These are phyloP conservation scores for Nannobrachium achirus DNA, from an alignment of 2,113 vertebrate species.

Conservation along the genomic window DNA sequence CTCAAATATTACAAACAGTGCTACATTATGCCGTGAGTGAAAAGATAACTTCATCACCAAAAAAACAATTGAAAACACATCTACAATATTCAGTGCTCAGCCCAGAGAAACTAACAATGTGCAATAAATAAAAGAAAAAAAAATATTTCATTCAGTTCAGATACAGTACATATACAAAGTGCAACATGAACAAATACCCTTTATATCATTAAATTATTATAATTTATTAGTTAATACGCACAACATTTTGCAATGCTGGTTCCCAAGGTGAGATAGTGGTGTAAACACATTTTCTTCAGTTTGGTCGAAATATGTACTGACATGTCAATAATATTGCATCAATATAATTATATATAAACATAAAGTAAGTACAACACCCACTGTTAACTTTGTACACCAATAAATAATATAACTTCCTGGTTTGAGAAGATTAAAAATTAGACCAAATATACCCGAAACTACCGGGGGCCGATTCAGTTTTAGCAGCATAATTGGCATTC, in stretches of 20 bases:
- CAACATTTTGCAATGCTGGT: conserved; percentile 1
- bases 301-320: conserved; percentile 46
- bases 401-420: conserved; percentile 18
- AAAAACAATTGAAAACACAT: conserved; percentile 8
- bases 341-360: conserved; percentile 14
- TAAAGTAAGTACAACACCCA: not conserved
- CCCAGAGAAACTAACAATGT: conserved; percentile 35
- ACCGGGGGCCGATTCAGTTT: conserved; percentile 39
- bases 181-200: conserved; percentile 43
- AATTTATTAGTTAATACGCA: conserved; percentile 48
- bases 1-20: conserved; percentile 33
- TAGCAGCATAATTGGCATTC: conserved; percentile 65
- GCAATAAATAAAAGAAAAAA: conserved; percentile 45
- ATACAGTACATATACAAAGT: conserved; percentile 53
- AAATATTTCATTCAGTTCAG: conserved; percentile 10
- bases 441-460: conserved; percentile 43
- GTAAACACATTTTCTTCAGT: conserved; percentile 53
- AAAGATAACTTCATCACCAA: conserved; percentile 20
- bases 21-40: conserved; percentile 32
- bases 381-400: conserved; percentile 42
- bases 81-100: not conserved
- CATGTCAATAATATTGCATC: conserved; percentile 46
- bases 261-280: conserved; percentile 21
- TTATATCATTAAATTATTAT: conserved; percentile 2
- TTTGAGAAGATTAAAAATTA: conserved; percentile 58